These are phyloP conservation scores for Isurus oxyrinchus DNA, from an alignment of 2,113 vertebrate genomes.

Conservation along the genomic window DNA sequence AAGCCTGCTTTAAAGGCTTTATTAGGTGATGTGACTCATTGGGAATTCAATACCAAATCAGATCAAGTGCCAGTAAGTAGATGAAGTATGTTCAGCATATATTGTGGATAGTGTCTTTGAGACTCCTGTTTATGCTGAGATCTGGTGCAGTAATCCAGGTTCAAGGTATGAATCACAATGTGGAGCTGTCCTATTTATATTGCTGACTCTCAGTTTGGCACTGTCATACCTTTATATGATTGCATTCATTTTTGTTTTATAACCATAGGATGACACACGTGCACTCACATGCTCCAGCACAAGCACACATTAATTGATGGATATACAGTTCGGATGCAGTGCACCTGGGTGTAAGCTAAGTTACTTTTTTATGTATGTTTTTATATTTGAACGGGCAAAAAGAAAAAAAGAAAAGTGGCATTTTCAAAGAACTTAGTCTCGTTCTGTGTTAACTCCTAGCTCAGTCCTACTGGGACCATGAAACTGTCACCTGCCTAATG, in stretches of 20 bases:
- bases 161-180: background rate
- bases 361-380: background rate
- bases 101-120: background rate
- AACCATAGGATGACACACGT: background rate
- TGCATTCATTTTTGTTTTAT: background rate
- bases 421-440: background rate
- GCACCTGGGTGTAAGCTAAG: background rate
- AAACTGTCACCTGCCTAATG: background rate
- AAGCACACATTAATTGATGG: background rate
- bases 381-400: background rate
- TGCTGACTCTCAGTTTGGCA: background rate
- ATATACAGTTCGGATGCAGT: background rate
- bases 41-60: conserved; percentile 18
- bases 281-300: background rate
- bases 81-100: background rate
- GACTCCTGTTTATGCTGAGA: background rate
- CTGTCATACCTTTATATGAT: background rate
- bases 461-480: background rate
- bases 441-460: background rate
- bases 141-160: background rate
- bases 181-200: background rate
- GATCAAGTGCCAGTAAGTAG: conserved; percentile 17
- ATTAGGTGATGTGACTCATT: background rate
- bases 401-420: background rate
- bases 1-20: background rate